phyloP scores from a whole-genome alignment of 2,797 vertebrate genomes.

The Eidolon dupreanum region DNA sequence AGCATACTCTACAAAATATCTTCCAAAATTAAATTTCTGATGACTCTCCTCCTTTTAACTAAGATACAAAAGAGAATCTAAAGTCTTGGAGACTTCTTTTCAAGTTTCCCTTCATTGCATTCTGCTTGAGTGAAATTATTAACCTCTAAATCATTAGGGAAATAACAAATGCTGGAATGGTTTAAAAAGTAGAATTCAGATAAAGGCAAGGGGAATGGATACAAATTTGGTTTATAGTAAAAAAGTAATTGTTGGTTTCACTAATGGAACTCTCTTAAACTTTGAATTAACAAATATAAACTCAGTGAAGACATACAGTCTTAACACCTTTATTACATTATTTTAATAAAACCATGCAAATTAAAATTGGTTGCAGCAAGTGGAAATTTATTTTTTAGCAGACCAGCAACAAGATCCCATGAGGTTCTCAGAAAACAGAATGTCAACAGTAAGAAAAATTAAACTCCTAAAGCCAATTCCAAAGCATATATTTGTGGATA shows the following conservation, averaged over 20 bases:
- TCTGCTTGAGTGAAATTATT: conserved; percentile 2
- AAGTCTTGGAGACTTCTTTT: neutral
- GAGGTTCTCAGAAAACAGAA: conserved; percentile 35
- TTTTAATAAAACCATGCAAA: conserved; percentile 26
- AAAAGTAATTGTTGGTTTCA: conserved; percentile 17
- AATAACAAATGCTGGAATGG: conserved; percentile 10
- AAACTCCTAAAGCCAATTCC: conserved; percentile 41
- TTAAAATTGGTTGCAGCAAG: conserved; percentile 45
- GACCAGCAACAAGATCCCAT: neutral
- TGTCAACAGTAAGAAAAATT: conserved; percentile 37
- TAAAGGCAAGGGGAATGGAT: neutral
- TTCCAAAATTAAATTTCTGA: neutral
- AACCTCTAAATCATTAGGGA: conserved; percentile 37
- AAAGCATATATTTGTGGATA: conserved; percentile 13
- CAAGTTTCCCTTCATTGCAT: neutral
- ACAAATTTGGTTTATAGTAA: neutral
- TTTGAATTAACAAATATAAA: conserved; percentile 51
- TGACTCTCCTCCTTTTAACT: conserved; percentile 1
- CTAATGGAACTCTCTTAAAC: conserved; percentile 5
- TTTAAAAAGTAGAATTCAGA: conserved; percentile 27
- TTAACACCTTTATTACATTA: conserved; percentile 46
- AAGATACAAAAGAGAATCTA: neutral
- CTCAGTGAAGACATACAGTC: neutral
- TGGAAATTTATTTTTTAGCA: conserved; percentile 65
- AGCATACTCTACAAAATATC: neutral